Base-by-base conservation (phyloP, 2,113 vertebrate genomes). In the Panthera leo region DNA sequence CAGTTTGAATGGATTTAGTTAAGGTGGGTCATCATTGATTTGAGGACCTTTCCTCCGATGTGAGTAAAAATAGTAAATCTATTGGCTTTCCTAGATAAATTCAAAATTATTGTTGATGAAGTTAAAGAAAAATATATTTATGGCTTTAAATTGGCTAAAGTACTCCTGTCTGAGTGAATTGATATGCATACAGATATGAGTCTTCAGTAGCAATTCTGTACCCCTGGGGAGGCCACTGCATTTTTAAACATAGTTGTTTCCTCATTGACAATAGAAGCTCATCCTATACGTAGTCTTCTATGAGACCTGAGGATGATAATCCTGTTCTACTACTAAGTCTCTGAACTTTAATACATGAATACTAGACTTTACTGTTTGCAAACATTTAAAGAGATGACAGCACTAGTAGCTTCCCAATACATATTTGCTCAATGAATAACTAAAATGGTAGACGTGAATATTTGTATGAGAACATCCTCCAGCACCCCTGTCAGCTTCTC, bases 51-150 rank as follows among this genome's bases (percentile, higher is more conserved):
- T 85, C 25, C 31, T 95, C 42, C 9, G 86, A 2, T n/a, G 15
- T 79, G 53, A 89, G 34, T 89, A 65, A 70, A 68, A 76, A 10
- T 42, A 85, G 18, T 51, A 73, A 73, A 95, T 80, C 19, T 95
- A 9, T 51, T 94, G 58, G 25, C 15, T 95, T 97, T 76, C 34
- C 21, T 86, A 42, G 4, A 11, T 76, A 27, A 94, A 91, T 87
- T 53, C 23, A 88, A 83, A 70, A 61, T 87, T 92, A 85, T 63
- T 85, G 48, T 86, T 70, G 13, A 31, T 84, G 16, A 92, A 71
- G n/a, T 85, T 89, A 68, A 70, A 92, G 11, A 91, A 91, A 45
- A 86, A 93, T 29, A 14, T 67, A 78, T 87, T 87, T 94, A 80
- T 34, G 87, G 21, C 42, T 91, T 90, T 58, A 93, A 76, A 68